These are phyloP conservation scores for Lycopodina hypogea DNA, from an alignment of 37 sponge, comb jelly and placozoan genomes.

Conservation along the genomic window DNA sequence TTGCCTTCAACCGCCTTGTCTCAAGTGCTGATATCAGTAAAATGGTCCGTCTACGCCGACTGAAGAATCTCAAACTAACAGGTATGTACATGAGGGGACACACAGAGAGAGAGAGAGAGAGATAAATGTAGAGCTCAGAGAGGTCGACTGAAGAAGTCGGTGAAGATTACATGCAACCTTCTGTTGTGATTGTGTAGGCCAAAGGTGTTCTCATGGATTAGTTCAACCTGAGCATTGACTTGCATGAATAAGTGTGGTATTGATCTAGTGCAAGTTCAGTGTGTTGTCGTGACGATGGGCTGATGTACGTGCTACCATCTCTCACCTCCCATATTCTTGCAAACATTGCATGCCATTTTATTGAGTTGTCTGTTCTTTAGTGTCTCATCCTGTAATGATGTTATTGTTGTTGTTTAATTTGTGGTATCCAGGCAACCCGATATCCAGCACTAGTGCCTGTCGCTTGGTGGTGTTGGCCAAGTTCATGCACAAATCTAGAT, in stretches of 20 bases:
- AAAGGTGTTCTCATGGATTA: not conserved
- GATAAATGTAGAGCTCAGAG: not conserved
- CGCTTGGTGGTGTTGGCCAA: conserved; percentile 36
- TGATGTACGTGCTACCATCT: too few relatives aligned
- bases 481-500: conserved; percentile 47
- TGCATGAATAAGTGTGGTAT: too few relatives aligned
- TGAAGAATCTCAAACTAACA: conserved; percentile 29
- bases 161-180: not conserved
- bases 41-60: conserved; percentile 22
- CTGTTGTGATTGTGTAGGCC: too few relatives aligned
- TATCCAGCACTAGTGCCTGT: conserved; percentile 9
- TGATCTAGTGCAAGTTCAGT: too few relatives aligned
- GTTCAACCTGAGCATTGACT: too few relatives aligned
- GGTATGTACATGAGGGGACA: conserved; percentile 11
- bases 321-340: too few relatives aligned
- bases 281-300: too few relatives aligned
- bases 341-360: too few relatives aligned
- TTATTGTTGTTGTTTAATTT: too few relatives aligned
- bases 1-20: conserved; percentile 43
- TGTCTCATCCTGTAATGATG: too few relatives aligned
- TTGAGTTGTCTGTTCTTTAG: too few relatives aligned
- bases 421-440: conserved; percentile 47
- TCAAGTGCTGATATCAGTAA: conserved; percentile 16
- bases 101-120: not conserved
- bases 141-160: not conserved